Conservation (phyloP, 2,888 invertebrate species). For the Amorpha juglandis region DNA sequence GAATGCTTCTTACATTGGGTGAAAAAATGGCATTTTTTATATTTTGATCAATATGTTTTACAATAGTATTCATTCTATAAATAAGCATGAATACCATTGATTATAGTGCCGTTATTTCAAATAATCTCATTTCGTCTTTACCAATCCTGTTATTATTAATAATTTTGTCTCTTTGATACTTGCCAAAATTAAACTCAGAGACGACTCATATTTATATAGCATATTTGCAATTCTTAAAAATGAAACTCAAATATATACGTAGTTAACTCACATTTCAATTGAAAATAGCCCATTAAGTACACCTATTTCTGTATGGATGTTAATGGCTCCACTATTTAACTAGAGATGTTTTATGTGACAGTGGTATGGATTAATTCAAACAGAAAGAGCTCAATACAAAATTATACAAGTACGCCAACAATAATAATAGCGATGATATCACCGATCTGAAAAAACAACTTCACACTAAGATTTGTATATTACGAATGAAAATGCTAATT, state of each 20-base stretch:
- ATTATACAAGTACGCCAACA: neutral
- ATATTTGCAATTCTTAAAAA: neutral
- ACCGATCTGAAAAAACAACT: conserved; percentile 37
- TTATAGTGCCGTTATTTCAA: too few species aligned
- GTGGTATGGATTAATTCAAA: conserved; percentile 13
- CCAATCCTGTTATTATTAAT: neutral
- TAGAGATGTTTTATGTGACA: conserved; percentile 18
- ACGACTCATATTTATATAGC: neutral
- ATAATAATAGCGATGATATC: conserved; percentile 24
- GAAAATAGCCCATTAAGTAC: conserved; percentile 1
- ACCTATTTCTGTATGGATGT: conserved; percentile 8
- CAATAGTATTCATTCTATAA: too few species aligned
- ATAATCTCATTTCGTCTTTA: too few species aligned
- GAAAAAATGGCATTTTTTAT: neutral
- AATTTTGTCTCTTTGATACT: neutral
- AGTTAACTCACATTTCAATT: conserved; percentile 4
- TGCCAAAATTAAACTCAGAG: neutral
- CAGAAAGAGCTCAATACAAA: conserved; percentile 11
- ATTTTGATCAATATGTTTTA: too few species aligned
- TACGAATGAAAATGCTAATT: conserved; percentile 56
- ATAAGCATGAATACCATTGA: too few species aligned
- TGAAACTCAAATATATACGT: neutral
- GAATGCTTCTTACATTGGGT: neutral
- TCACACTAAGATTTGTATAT: conserved; percentile 43
- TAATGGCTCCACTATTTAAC: conserved; percentile 16